Percentiles rank a stretch among this genome's conserved stretches.
Evolutionary conservation across 1,140 invertebrate species (phyloP).

Genomic region (Drosophila bocqueti): DNA sequence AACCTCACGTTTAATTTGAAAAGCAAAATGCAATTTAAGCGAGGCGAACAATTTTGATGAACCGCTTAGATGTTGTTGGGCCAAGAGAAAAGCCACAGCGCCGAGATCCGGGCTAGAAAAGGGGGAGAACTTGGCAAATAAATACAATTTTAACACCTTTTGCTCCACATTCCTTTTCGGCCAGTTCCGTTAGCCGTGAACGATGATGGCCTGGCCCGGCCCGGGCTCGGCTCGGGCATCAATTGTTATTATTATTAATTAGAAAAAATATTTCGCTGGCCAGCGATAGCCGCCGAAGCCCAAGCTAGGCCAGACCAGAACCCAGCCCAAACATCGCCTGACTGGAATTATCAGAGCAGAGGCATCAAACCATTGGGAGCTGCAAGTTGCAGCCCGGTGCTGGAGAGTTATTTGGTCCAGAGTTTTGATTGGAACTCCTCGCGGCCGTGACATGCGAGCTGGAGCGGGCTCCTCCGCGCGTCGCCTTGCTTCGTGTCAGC

Average conservation of each 20-base stretch:
- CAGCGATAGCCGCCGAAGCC: conserved; percentile 21
- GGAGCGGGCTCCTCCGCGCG: conserved; percentile 5
- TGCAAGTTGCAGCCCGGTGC: conserved; percentile 24
- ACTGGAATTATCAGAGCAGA: conserved; percentile 56
- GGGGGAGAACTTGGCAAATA: conserved; percentile 48
- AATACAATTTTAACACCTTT: conserved; percentile 52
- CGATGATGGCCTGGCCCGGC: conserved; percentile 22
- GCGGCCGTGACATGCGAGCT: conserved; percentile 70
- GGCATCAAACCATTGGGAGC: conserved; percentile 56
- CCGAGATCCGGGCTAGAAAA: neutral
- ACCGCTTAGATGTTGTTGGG: conserved; percentile 56
- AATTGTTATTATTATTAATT: conserved; percentile 81
- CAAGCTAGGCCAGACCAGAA: conserved; percentile 15
- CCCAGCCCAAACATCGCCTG: conserved; percentile 62
- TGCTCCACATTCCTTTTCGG: conserved; percentile 57
- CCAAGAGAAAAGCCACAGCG: conserved; percentile 26
- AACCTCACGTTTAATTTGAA: conserved; percentile 65
- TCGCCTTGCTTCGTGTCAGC: conserved; percentile 59
- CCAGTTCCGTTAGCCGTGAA: conserved; percentile 63
- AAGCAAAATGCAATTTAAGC: conserved; percentile 71
- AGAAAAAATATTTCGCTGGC: conserved; percentile 73
- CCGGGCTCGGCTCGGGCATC: conserved; percentile 38
- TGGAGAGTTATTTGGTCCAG: conserved; percentile 23
- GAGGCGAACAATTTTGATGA: conserved; percentile 60
- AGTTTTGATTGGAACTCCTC: conserved; percentile 65